A percentile compares a stretch with the other conserved stretches of the same genome.
Conservation (phyloP, 2,113 vertebrate species). For the Galemys pyrenaicus region DNA sequence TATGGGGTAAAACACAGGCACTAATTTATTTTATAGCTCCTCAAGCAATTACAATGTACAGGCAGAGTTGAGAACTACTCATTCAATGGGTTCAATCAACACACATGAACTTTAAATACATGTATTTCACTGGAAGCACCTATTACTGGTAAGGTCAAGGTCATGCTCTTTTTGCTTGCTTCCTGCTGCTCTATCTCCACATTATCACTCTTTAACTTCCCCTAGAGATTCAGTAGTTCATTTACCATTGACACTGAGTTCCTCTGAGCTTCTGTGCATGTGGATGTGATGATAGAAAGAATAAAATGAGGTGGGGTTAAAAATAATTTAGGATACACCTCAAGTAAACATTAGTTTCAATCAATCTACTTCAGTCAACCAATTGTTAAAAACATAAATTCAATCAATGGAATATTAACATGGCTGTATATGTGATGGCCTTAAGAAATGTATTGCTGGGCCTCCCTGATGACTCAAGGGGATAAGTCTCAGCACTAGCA, state of each 20-base stretch:
- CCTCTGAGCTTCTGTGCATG: not conserved
- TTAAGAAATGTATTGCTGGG: not conserved
- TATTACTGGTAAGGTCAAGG: not conserved
- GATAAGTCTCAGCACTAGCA: no score
- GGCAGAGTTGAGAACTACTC: not conserved
- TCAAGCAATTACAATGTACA: not conserved
- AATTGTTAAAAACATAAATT: not conserved
- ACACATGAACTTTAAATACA: not conserved
- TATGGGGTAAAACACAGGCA: not conserved
- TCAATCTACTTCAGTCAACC: not conserved
- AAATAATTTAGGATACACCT: not conserved
- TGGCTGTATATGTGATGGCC: not conserved
- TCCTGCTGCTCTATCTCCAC: not conserved
- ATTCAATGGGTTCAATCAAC: not conserved
- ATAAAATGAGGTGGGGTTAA: not conserved
- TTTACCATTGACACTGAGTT: not conserved
- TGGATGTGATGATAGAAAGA: not conserved
- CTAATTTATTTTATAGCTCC: not conserved
- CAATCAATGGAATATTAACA: not conserved
- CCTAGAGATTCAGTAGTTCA: not conserved
- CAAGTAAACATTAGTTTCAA: not conserved
- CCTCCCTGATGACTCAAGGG: no score
- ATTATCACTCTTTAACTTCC: not conserved
- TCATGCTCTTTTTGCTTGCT: not conserved
- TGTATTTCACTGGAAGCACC: not conserved